phyloP scores from a whole-genome alignment of 2,797 vertebrate species.

The Megaceryle alcyon region DNA sequence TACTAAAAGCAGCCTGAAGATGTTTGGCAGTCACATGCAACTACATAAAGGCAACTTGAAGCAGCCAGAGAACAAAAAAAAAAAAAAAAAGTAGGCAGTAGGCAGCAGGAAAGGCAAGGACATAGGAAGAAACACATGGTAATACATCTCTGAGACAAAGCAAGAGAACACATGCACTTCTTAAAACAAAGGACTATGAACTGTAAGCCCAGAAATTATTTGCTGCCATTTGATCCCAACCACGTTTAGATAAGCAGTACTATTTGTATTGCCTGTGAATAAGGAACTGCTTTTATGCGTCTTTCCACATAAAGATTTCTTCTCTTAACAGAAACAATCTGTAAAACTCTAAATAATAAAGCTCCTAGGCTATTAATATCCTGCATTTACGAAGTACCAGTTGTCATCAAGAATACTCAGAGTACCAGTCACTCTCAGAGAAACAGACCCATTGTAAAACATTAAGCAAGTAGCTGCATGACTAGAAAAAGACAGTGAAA shows the following conservation, averaged over 20 bases:
- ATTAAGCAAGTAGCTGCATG: background rate
- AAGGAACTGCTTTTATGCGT: background rate
- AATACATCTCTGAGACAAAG: background rate
- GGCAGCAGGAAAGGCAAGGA: background rate
- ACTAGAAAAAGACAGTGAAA: background rate
- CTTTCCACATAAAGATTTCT: background rate
- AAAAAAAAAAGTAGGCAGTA: background rate
- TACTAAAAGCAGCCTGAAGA: background rate
- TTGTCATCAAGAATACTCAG: constrained; percentile 13
- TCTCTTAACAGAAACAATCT: background rate
- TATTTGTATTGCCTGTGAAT: background rate
- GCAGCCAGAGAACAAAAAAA: background rate
- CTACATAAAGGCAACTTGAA: constrained; percentile 8
- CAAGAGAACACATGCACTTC: background rate
- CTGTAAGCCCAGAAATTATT: background rate
- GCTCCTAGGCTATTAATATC: constrained; percentile 8
- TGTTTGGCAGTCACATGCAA: background rate
- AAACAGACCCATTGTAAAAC: background rate
- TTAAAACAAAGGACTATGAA: background rate
- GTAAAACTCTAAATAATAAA: background rate
- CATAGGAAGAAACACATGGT: constrained; percentile 11
- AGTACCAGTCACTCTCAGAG: background rate
- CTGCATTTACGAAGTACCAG: constrained; percentile 1
- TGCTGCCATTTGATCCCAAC: background rate
- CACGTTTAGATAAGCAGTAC: background rate